Evolutionary conservation across 2,797 vertebrate species (phyloP), one percentile per base, ranked within the genome.

Genomic region (Centropyge bicolor): DNA sequence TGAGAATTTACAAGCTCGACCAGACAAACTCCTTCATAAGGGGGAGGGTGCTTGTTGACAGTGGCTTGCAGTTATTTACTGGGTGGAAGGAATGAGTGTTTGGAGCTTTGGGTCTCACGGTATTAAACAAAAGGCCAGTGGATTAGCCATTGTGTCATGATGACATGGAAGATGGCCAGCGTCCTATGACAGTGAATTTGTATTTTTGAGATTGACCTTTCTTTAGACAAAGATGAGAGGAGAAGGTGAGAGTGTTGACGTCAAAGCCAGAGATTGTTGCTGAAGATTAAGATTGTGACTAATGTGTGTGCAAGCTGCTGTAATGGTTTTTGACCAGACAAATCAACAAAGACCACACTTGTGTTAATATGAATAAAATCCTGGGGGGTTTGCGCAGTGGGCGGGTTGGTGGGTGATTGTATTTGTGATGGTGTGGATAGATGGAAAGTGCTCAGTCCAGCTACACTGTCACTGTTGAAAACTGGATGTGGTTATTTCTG

Each of bases 71-170:
- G 61, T 51, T 82, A 59, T 78, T 80, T 70, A 56, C 57, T 67
- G 40, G 41, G 41, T 62, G 48, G 80, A 81, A 81, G 69, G 72
- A 81, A 55, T 69, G 65, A 78, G 13, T 46, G 48, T 59, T 68
- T 12, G 35, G 35, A 46, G 78, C 65, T 57, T 78, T 48, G 27
- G 17, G 74, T 75, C 75, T 65, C 27, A 20, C 43, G 19, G 46
- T 48, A 48, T 81, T 56, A 76, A 80, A 76, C 51, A 71, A 80
- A 79, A 78, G 36, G 60, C 54, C 64, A 46, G 41, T 52, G 55
- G 70, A 56, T 80, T 38, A 22, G 51, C 62, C 0, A 2, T 38
- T 49, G 56, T 57, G 51, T 64, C 70, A 65, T 35, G 22, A 55
- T 64, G 56, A 51, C 48, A 43, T 76, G 36, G 22, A 54, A 48